A percentile compares a stretch with the other conserved stretches of the same genome.
These are phyloP conservation scores for zebrafish (Danio rerio) DNA, from an alignment of 2,113 vertebrate genomes.

Conservation along the genomic window DNA sequence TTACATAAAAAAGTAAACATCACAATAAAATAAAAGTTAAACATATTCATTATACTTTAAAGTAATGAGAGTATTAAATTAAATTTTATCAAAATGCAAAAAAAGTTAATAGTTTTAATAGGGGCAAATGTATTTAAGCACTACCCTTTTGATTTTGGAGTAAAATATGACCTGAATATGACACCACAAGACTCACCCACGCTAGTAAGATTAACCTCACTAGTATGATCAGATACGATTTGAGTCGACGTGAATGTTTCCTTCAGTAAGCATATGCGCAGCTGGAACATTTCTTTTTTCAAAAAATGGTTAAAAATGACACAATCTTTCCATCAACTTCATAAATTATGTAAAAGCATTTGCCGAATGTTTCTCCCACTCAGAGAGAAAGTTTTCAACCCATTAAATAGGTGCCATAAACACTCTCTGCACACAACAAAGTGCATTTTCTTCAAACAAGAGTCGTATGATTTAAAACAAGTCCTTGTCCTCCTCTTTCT, in stretches of 20 bases:
- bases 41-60: no score
- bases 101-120: no score
- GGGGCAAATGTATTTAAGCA: no score
- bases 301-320: background rate
- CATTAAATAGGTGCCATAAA: slow-evolving; percentile 24
- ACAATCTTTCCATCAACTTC: background rate
- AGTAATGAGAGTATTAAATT: no score
- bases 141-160: background rate
- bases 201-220: background rate
- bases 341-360: background rate
- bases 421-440: background rate
- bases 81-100: no score
- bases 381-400: slow-evolving; percentile 12
- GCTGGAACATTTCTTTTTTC: background rate
- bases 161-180: slow-evolving; percentile 1
- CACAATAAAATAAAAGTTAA: no score
- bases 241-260: background rate
- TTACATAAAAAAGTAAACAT: no score
- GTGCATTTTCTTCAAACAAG: background rate
- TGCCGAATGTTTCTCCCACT: background rate
- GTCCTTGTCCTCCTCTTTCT: background rate
- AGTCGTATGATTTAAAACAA: background rate
- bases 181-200: background rate
- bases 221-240: background rate
- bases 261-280: background rate